Evolutionary conservation across 2,113 vertebrate species (phyloP), one percentile per base, ranked within the genome.

Genomic region (Cyanoderma ruficeps): DNA sequence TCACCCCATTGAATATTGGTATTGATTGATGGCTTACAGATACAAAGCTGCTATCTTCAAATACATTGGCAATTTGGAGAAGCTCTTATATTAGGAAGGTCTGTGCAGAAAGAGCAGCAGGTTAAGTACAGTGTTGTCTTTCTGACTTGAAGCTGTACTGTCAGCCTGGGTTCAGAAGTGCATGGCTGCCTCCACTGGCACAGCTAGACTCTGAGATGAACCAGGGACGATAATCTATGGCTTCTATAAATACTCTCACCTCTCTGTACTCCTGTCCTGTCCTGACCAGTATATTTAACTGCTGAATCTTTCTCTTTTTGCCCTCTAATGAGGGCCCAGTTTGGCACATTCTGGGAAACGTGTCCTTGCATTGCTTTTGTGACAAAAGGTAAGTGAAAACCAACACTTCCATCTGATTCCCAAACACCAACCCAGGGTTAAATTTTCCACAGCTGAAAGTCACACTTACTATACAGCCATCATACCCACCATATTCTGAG

Each of bases 391-490:
- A 76, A 92, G 83, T 42, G 68, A 90, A 94, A 97, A 74, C 33
- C 0, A 3, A 86, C 76, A 68, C 60, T 90, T 86, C 39, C 35
- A 55, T 72, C 33, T 39, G 21, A 83, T 76, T 91, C 57, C 83
- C 82, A 83, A 33, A 4, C 52, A 91, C 35, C 65, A 37, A 68
- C 72, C 25, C 18, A 42, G 47, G 41, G 78, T 59, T 85, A 88
- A 63, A 55, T 77, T 88, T 74, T 88, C 39, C 59, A 86, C 85
- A 88, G 55, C 42, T 94, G 84, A 88, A 96, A 88, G 83, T 88
- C 82, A 86, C 79, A 80, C 64, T 75, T 83, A 52, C 76, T 65
- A 33, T 25, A 77, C 8, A 93, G 71, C 39, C 69, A 93, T 46
- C 47, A 1, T 78, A 83, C 12, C 16, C 33, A 81, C 33, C 15